Base-by-base conservation (phyloP, 1,140 invertebrate genomes). In the Physella acuta region DNA sequence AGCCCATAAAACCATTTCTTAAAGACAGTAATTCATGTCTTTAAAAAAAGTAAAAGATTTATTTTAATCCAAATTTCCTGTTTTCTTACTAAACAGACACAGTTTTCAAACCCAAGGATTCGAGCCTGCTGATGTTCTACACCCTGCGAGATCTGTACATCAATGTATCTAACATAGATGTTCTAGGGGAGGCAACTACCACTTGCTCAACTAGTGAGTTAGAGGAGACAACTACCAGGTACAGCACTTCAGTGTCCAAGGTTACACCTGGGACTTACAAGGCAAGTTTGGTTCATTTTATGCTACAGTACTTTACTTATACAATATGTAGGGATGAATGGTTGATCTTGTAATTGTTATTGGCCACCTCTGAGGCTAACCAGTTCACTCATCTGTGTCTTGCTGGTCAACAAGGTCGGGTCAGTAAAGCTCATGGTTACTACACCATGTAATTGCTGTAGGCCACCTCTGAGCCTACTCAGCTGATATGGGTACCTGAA, bases 71-170 rank as follows among this genome's bases (percentile, higher is more conserved):
- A 20, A 20, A 5, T 33, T 60, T 30, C 34, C 5, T 31, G 5
- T 60, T 11, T 14, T 51, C 26, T 53, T 17, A 52, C 28, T n/a
- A 70, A 64, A 58, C 69, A 78, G 76, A 76, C 33, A 73, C 72
- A 51, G 72, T 59, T 3, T 78, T 70, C 58, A 70, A 58, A 17
- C 77, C 77, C 51, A 64, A 49, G 39, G 55, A 51, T 24, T 70
- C 53, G 16, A 49, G 49, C 26, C 33, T 37, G 2, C 14, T 60
- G 8, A 69, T 44, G 16, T 53, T 74, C n/a, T 67, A 65, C 30
- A 53, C 73, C 17, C 59, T 75, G 8, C 71, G 71, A 36, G 71
- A 75, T 34, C 53, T 75, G 11, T 56, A 72, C 62, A 24, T 58
- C 4, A 36, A 68, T 30, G 39, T 52, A 1, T 16, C 58, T 49